Base-by-base conservation (phyloP, 2,888 invertebrate genomes). In the Drosophila aldrichi region DNA sequence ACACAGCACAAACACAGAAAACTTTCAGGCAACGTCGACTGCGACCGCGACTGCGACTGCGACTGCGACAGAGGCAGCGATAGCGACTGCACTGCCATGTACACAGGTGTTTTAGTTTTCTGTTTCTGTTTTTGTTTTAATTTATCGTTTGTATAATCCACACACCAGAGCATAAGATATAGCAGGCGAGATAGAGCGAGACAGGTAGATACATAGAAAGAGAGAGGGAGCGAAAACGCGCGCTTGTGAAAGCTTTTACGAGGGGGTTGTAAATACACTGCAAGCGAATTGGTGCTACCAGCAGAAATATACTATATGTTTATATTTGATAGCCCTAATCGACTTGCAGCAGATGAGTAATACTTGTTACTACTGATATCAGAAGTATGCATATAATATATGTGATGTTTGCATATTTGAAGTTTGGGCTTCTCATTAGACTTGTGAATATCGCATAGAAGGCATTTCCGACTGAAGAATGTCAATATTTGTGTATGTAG, bases 101-200 rank as follows among this genome's bases (percentile, higher is more conserved):
- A 85, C 82, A 89, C 86, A 86, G 86, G 86, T 86, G 86, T 89
- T 86, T 86, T 74, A 51, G 82, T 70, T 72, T 49, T 22, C 20
- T 22, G 20, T 22, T 29, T 29, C 29, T 29, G 29, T 29, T 76
- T 77, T 74, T 73, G 76, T 74, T 80, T 85, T 70, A 64, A 72
- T 80, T 69, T 82, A 80, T 70, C 66, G 72, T 70, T 81, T 74
- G 71, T 70, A 60, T 49, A 49, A 49, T 81, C 72, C 72, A 74
- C 70, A 71, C 64, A 64, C 56, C 54, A 36, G 8, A 41, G 36
- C 12, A 40, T 18, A 29, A 10, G 43, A 20, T 20, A 34, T n/a
- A 43, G 25, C 22, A 41, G 8, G 25, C 40, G 12, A 38, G 6
- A 29, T 25, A 16, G 20, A 40, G 56, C 4, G 41, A 16, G 12